Evolutionary conservation across 2,113 vertebrate genomes (phyloP).

Genomic region (Macquaria ambigua): DNA sequence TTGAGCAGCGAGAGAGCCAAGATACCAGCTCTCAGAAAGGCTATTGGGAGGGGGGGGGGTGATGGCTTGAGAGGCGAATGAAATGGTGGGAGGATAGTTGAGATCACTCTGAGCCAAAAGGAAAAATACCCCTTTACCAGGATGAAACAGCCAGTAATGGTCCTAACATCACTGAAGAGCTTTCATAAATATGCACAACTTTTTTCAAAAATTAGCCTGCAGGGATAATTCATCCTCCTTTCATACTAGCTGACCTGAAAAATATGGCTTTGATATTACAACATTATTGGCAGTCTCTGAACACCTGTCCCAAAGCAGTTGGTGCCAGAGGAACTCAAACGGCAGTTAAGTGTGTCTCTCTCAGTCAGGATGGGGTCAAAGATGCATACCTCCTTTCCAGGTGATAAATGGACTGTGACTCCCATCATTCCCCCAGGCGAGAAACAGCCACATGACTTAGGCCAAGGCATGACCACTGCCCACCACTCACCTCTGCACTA

Average conservation of each 20-base stretch:
- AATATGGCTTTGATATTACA: constrained; percentile 73
- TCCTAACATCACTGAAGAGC: constrained; percentile 72
- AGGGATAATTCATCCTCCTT: constrained; percentile 76
- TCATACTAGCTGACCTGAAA: constrained; percentile 73
- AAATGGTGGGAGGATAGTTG: constrained; percentile 68
- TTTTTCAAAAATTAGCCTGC: constrained; percentile 62
- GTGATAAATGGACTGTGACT: constrained; percentile 67
- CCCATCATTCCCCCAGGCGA: constrained; percentile 24
- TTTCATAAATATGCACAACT: constrained; percentile 81
- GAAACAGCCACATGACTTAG: constrained; percentile 35
- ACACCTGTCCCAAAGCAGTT: constrained; percentile 63
- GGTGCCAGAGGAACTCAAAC: constrained; percentile 59
- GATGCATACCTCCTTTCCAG: constrained; percentile 44
- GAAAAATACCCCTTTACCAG: constrained; percentile 84
- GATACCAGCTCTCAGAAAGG: constrained; percentile 90
- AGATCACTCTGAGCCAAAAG: constrained; percentile 75
- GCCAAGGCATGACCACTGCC: constrained; percentile 29
- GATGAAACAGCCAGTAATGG: constrained; percentile 85
- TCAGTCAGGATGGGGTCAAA: constrained; percentile 28
- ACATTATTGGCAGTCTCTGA: constrained; percentile 71
- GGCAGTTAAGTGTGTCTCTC: constrained; percentile 40
- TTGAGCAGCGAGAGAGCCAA: constrained; percentile 86
- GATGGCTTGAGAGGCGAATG: constrained; percentile 89
- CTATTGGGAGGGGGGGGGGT: constrained; percentile 74
- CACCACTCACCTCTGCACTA: constrained; percentile 44